A percentile compares a stretch with the other conserved stretches of the same genome.
Conservation (phyloP, 2,888 invertebrate species). For the Zhuqinia jingwanae region DNA sequence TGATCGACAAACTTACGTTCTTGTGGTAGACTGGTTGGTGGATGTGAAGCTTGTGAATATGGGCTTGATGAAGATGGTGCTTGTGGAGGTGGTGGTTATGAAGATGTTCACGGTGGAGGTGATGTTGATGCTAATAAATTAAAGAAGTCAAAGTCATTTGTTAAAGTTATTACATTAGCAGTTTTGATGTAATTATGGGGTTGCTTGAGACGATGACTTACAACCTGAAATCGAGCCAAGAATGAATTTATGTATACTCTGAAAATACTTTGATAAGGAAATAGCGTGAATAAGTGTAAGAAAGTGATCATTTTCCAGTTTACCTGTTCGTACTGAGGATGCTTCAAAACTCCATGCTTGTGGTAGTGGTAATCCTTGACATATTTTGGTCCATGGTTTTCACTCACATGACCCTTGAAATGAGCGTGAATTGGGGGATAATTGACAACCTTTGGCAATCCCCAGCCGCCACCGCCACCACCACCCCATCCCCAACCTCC, state of each 20-base stretch:
- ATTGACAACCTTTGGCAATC: slow-evolving; percentile 71
- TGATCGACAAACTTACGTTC: slow-evolving; percentile 68
- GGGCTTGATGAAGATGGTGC: slow-evolving; percentile 69
- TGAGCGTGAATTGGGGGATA: slow-evolving; percentile 72
- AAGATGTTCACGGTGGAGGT: slow-evolving; percentile 71
- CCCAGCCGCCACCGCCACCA: slow-evolving; percentile 56
- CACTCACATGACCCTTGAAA: slow-evolving; percentile 63
- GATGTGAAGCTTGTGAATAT: slow-evolving; percentile 72
- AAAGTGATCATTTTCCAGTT: too few species aligned
- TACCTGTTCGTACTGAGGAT: slow-evolving; percentile 64
- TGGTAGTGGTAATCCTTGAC: slow-evolving; percentile 73
- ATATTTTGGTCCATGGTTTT: slow-evolving; percentile 67
- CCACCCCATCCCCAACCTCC: slow-evolving; percentile 47
- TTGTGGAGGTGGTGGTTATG: slow-evolving; percentile 74
- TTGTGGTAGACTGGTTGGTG: slow-evolving; percentile 75
- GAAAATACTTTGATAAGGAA: too few species aligned
- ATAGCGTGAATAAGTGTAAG: too few species aligned
- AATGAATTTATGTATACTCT: not conserved
- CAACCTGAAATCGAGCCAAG: slow-evolving; percentile 21
- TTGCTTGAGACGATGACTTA: slow-evolving; percentile 72
- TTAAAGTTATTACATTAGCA: slow-evolving; percentile 67
- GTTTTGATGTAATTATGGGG: slow-evolving; percentile 69
- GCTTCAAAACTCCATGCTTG: slow-evolving; percentile 63
- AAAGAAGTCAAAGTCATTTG: not conserved
- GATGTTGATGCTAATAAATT: slow-evolving; percentile 71